A percentile compares a stretch with the other conserved stretches of the same genome.
Conservation (phyloP, 2,797 vertebrate genomes). For the Potorous gilbertii region DNA sequence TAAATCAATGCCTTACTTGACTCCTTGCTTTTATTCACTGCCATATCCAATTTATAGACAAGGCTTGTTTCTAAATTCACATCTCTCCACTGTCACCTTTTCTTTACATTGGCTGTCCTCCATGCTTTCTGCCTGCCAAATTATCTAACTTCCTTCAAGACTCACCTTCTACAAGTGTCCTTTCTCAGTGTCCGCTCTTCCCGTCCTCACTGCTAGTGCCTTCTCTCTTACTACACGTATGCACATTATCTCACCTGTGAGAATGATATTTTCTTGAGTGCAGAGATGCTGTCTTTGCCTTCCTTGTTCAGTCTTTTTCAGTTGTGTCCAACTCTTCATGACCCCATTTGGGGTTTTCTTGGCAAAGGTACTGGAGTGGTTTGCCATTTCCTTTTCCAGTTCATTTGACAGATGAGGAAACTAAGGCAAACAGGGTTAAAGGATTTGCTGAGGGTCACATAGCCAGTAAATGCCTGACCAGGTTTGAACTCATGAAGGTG, state of each 20-base stretch:
- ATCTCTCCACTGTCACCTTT: background rate
- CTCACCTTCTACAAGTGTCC: too few relatives aligned
- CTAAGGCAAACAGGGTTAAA: background rate
- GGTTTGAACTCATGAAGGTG: background rate
- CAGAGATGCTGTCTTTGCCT: background rate
- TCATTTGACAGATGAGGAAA: too few relatives aligned
- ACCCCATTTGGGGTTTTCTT: too few relatives aligned
- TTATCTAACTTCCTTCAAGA: too few relatives aligned
- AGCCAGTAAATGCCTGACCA: background rate
- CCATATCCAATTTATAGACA: background rate
- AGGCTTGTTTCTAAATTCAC: background rate
- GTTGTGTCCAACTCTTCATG: too few relatives aligned
- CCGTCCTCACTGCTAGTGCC: too few relatives aligned
- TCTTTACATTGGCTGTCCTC: background rate
- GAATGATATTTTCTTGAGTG: background rate
- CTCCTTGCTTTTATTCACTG: background rate
- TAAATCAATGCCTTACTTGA: background rate
- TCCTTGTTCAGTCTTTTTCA: background rate
- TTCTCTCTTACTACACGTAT: too few relatives aligned
- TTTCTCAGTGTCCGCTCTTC: too few relatives aligned
- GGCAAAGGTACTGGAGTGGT: too few relatives aligned
- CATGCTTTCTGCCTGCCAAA: background rate
- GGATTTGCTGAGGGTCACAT: background rate
- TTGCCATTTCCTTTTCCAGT: too few relatives aligned
- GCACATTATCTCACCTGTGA: background rate